Conservation (phyloP, 2,888 invertebrate species). For the Acrobasis repandana region DNA sequence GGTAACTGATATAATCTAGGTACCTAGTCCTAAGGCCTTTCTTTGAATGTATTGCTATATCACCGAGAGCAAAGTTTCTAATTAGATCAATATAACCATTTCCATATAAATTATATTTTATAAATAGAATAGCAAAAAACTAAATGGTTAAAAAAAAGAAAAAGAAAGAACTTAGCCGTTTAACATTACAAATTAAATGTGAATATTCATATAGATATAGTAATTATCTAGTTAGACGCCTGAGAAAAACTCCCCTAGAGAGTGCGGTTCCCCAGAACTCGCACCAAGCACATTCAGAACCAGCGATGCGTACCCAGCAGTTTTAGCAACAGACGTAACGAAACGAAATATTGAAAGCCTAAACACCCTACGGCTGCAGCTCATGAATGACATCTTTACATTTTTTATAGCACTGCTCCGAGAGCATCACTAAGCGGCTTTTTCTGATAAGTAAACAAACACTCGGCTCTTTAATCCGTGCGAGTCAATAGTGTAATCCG, state of each 20-base stretch:
- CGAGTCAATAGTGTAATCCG: slow-evolving; percentile 14
- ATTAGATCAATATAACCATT: neutral
- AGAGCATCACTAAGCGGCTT: slow-evolving; percentile 10
- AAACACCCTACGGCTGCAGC: neutral
- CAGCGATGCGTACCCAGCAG: neutral
- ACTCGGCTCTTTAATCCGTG: slow-evolving; percentile 11
- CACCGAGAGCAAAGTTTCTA: neutral
- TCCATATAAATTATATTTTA: neutral
- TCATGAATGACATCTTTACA: neutral
- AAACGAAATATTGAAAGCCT: neutral
- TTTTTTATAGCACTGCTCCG: slow-evolving; percentile 6
- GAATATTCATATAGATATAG: slow-evolving; percentile 15
- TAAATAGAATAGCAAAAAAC: neutral
- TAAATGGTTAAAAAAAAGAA: neutral
- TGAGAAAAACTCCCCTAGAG: slow-evolving; percentile 13
- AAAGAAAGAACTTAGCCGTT: neutral
- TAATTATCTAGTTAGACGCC: slow-evolving; percentile 14
- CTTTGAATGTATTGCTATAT: too few relatives aligned
- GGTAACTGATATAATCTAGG: too few relatives aligned
- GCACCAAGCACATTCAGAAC: neutral
- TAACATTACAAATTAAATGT: slow-evolving; percentile 14
- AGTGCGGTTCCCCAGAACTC: neutral
- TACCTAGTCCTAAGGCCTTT: too few relatives aligned
- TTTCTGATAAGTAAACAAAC: slow-evolving; percentile 10
- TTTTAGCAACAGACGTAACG: neutral